These are phyloP conservation scores for Celastrina argiolus DNA, from an alignment of 2,888 invertebrate genomes.

Conservation along the genomic window DNA sequence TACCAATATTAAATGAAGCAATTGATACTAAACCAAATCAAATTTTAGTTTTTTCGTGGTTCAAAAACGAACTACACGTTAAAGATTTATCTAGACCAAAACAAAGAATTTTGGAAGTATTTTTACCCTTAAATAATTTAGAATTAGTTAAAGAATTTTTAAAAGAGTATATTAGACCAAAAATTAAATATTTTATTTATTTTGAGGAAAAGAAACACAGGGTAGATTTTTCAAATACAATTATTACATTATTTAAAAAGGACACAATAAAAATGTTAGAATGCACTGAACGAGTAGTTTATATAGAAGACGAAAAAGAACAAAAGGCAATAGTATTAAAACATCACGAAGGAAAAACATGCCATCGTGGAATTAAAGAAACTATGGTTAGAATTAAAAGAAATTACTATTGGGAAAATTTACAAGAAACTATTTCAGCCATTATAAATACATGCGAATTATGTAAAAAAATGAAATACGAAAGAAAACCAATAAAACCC, in stretches of 20 bases:
- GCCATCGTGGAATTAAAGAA: constrained; percentile 33
- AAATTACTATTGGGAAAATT: constrained; percentile 33
- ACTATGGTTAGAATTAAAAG: constrained; percentile 30
- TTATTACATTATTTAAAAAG: constrained; percentile 27
- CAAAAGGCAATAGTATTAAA: constrained; percentile 29
- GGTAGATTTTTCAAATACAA: constrained; percentile 21
- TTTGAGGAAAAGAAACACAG: constrained; percentile 27
- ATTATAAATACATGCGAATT: constrained; percentile 28
- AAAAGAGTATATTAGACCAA: constrained; percentile 35
- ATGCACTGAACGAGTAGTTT: constrained; percentile 28
- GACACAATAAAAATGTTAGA: constrained; percentile 27
- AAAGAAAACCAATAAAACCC: constrained; percentile 34
- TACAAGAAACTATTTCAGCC: constrained; percentile 31
- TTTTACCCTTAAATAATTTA: constrained; percentile 32
- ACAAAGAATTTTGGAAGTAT: constrained; percentile 37
- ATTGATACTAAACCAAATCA: constrained; percentile 40
- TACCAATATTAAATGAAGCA: constrained; percentile 38
- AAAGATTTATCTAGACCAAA: constrained; percentile 34
- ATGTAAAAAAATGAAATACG: constrained; percentile 30
- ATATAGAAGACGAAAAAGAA: constrained; percentile 26
- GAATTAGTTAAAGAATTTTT: constrained; percentile 37
- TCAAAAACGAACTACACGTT: constrained; percentile 33
- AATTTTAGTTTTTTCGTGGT: too few species aligned
- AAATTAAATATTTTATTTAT: constrained; percentile 36
- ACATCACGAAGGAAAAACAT: constrained; percentile 33